Base-by-base conservation (phyloP, 2,888 invertebrate genomes). In the Siphonodentalium dalli region DNA sequence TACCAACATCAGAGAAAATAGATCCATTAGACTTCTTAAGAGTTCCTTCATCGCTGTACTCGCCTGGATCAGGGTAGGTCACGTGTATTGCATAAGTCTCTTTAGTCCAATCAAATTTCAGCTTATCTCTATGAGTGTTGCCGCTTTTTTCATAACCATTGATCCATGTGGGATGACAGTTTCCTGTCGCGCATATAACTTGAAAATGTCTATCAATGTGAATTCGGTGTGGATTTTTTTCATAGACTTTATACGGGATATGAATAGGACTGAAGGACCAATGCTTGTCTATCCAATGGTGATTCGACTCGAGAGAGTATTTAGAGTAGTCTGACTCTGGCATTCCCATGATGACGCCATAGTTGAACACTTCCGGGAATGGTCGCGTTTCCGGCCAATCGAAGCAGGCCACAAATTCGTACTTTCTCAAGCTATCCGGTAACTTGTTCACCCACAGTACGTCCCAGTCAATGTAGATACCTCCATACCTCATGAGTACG, bases 401-500 rank as follows among this genome's bases (percentile, higher is more conserved):
- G 5, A 29, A 26, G 29, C 29, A 39, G 5, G 35, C 46, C 33
- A 53, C 41, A 21, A 40, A 37, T 3, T 31, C 46, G 46, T 53
- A 53, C 11, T 29, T 18, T 23, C 44, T 15, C 9, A 53, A 15
- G 31, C 28, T 18, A 13, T 38, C 31, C 3, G 53, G 53, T 3
- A 53, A 29, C 18, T 38, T 20, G 46, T n/a, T 40, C 2, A 38
- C 39, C 53, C 53, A 53, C 21, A 53, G 40, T 18, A 46, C 46
- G 15, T 53, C 53, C 15, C 26, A 38, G 41, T 53, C 53, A 29
- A 45, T 34, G 35, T 33, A 49, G 6, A 43, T 37, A 37, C 75
- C 75, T 7, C 75, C 75, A 48, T 74, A 74, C 23, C 69, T 61
- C 28, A 72, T 61, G 50, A 75, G 63, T 13, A 74, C 28, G 28